A percentile compares a stretch with the other conserved stretches of the same genome.
Evolutionary conservation across 2,797 vertebrate species (phyloP).

Genomic region (Crypturellus tataupa): DNA sequence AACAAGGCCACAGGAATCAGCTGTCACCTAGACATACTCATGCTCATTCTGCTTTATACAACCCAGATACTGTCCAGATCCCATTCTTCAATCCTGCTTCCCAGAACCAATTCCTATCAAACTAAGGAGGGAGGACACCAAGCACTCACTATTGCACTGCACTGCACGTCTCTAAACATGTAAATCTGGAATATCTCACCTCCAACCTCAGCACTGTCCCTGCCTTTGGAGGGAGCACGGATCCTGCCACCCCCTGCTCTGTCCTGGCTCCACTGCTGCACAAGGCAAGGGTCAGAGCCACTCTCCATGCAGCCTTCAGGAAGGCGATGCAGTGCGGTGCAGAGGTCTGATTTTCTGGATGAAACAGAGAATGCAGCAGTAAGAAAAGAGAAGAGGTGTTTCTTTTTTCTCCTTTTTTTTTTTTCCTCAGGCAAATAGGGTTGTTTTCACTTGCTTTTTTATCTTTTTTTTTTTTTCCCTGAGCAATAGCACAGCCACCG

Average conservation of each 20-base stretch:
- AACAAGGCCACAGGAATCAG: neutral
- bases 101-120: neutral
- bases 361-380: neutral
- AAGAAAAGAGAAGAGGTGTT: neutral
- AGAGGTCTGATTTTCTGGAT: neutral
- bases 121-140: neutral
- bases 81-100: neutral
- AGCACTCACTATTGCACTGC: neutral
- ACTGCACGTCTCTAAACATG: neutral
- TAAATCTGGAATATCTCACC: neutral
- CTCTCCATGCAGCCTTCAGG: neutral
- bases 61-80: neutral
- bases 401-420: neutral
- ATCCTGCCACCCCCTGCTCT: neutral
- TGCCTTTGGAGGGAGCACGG: neutral
- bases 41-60: neutral
- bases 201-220: neutral
- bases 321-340: fast-evolving
- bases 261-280: fast-evolving
- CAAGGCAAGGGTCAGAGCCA: neutral
- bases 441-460: neutral
- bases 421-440: neutral
- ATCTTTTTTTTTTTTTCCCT: neutral
- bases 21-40: neutral
- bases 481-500: slow-evolving; percentile 25